Base-by-base conservation (phyloP, 2,113 vertebrate genomes). In the Pampusana beccarii region DNA sequence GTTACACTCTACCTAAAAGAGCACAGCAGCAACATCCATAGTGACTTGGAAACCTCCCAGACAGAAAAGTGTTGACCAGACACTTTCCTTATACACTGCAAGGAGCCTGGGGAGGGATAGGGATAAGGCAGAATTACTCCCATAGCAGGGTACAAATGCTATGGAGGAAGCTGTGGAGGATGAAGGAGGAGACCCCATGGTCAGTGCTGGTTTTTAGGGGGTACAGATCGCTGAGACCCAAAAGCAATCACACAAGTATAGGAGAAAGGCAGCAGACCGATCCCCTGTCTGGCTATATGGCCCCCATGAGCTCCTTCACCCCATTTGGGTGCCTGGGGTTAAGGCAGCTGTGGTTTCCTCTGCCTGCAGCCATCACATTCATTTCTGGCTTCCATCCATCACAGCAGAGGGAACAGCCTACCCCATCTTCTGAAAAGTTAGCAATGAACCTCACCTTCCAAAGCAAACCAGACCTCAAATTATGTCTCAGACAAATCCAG, bases 401-500 rank as follows among this genome's bases (percentile, higher is more conserved):
- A 1, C 15, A 80, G 31, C 23, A 56, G 66, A 62, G 31, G 31
- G 19, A 31, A 79, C 51, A 66, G 18, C 31, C 17, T 42, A 66
- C 6, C 18, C 16, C 34, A 44, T 38, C 28, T 56, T 10, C 42
- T 29, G 21, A 44, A 74, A 80, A 72, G 33, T 19, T 31, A 54
- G n/a, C 83, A 64, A 13, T 1, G 4, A 58, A 46, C 0, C 0
- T 26, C 48, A 38, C 18, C 33, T 91, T 73, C 50, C 54, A 74
- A 48, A 91, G 77, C 13, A 80, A 80, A 78, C 7, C 44, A 77
- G 54, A 79, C 31, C n/a, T 64, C 66, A 80, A 51, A 53, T 9
- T 6, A 4, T 0, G 0, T 19, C 23, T 61, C 3, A 21, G 24
- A 31, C 46, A 92, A 91, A 89, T n/a, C 31, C 1, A 2, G 38